phyloP scores from a whole-genome alignment of 2,888 invertebrate genomes.

The Volucella inflata region DNA sequence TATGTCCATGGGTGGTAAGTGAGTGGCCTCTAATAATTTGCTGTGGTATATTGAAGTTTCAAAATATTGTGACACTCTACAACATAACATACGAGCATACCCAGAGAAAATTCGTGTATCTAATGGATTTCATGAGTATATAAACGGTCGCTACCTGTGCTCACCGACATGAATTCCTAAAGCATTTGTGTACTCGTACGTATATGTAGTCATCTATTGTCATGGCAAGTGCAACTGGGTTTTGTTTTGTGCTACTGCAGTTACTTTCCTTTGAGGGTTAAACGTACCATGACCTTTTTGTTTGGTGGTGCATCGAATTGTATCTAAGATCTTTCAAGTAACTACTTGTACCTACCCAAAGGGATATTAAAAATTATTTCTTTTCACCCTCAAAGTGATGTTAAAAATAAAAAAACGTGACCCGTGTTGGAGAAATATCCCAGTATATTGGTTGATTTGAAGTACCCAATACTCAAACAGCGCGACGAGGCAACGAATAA shows the following conservation, averaged over 20 bases:
- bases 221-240: conserved; percentile 6
- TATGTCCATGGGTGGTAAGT: too few relatives aligned
- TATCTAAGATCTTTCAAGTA: not conserved
- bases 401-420: not conserved
- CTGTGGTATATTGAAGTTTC: not conserved
- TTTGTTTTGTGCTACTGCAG: not conserved
- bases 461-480: conserved; percentile 21
- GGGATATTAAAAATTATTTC: conserved; percentile 3
- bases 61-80: conserved; percentile 29
- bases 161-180: not conserved
- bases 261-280: not conserved
- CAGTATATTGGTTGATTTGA: conserved; percentile 37
- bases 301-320: conserved; percentile 19
- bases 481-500: not conserved
- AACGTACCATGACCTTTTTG: conserved; percentile 26
- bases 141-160: conserved; percentile 5
- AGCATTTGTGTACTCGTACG: conserved; percentile 1
- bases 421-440: conserved; percentile 6
- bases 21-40: too few relatives aligned
- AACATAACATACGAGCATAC: too few relatives aligned
- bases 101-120: conserved; percentile 19
- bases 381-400: not conserved
- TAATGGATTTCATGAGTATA: conserved; percentile 16
- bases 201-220: not conserved
- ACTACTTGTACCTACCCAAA: not conserved